phyloP scores from a whole-genome alignment of 2,113 vertebrate species.

The Grus americana region DNA sequence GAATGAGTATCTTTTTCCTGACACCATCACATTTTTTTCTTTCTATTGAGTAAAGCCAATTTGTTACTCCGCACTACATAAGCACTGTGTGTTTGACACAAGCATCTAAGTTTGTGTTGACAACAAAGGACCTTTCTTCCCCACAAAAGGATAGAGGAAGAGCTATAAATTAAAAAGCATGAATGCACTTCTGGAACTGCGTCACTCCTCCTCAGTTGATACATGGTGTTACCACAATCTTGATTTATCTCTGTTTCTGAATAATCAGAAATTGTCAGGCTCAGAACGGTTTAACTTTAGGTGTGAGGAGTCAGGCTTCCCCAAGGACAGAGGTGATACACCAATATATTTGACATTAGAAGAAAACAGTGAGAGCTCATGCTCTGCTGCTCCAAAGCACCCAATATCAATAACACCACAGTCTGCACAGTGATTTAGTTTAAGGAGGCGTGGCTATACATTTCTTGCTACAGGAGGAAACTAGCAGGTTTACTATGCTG shows the following conservation, averaged over 20 bases:
- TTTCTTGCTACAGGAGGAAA: neutral
- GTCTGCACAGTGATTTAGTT: neutral
- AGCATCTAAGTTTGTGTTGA: neutral
- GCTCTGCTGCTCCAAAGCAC: neutral
- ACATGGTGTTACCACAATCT: neutral
- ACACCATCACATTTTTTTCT: neutral
- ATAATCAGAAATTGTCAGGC: neutral
- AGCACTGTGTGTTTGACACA: neutral
- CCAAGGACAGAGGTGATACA: neutral
- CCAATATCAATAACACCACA: neutral
- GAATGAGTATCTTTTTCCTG: neutral
- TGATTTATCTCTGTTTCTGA: neutral
- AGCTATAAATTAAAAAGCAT: neutral
- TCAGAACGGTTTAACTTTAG: neutral
- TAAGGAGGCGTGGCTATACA: neutral
- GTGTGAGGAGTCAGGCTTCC: neutral
- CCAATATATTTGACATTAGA: neutral
- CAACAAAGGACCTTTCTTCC: constrained; percentile 8
- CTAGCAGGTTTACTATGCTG: neutral
- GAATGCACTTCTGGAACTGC: neutral
- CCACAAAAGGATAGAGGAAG: neutral
- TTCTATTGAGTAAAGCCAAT: neutral
- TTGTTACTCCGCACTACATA: neutral
- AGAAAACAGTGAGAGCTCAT: neutral
- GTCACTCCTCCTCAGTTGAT: neutral